phyloP scores from a whole-genome alignment of 2,888 invertebrate genomes.

The Lasioglossum zephyrum region DNA sequence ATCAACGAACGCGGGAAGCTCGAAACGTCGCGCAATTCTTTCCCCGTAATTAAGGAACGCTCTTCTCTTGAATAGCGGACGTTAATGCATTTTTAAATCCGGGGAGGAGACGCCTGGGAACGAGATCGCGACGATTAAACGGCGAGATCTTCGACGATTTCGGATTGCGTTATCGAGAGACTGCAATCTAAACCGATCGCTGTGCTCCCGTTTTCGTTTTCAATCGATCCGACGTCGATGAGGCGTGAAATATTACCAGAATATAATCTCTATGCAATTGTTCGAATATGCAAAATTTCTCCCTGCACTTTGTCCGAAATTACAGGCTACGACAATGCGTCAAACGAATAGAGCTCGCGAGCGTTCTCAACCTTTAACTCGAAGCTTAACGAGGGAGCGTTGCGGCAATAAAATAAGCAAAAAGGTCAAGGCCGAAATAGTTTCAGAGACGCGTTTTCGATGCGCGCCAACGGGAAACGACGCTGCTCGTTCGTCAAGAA shows the following conservation, averaged over 20 bases:
- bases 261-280: not conserved
- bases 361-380: not conserved
- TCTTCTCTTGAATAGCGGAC: constrained; percentile 16
- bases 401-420: not conserved
- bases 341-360: not conserved
- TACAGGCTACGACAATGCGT: not conserved
- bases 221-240: not conserved
- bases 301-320: not conserved
- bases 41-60: constrained; percentile 36
- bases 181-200: not conserved
- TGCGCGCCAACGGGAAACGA: not conserved
- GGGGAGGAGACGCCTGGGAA: not conserved
- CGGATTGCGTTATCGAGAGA: not conserved
- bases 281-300: too few relatives aligned
- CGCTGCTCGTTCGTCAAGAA: constrained; percentile 21
- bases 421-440: constrained; percentile 1
- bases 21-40: constrained; percentile 19
- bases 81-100: constrained; percentile 34
- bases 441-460: constrained; percentile 1
- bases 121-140: constrained; percentile 1
- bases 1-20: constrained; percentile 15
- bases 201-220: not conserved
- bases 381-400: not conserved
- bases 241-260: not conserved
- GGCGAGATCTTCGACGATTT: constrained; percentile 8